Evolutionary conservation across 1,140 invertebrate genomes (phyloP).

Genomic region (Oedothorax gibbosus): DNA sequence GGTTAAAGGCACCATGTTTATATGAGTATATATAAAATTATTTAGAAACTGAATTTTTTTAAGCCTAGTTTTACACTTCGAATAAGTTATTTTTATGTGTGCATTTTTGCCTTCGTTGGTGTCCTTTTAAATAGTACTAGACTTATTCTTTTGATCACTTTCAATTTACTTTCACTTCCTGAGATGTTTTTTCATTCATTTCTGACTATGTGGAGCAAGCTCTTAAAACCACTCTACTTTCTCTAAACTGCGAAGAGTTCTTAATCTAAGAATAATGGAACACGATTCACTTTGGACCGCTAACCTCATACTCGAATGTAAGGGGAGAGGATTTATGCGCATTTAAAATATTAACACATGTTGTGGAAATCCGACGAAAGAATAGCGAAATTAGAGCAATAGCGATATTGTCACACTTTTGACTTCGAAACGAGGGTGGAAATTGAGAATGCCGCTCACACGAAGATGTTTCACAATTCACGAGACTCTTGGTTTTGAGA

Average conservation of each 20-base stretch:
- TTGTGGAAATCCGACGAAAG: constrained; percentile 3
- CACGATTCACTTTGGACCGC: constrained; percentile 16
- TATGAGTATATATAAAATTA: no score
- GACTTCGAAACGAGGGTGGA: neutral
- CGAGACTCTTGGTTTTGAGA: no score
- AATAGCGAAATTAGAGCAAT: constrained; percentile 13
- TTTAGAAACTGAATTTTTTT: no score
- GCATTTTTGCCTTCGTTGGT: no score
- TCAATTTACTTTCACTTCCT: no score
- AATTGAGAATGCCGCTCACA: neutral
- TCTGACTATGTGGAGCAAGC: constrained; percentile 6
- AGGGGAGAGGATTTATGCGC: constrained; percentile 7
- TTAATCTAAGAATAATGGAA: constrained; percentile 43
- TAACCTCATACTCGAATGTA: constrained; percentile 7
- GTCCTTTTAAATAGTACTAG: no score
- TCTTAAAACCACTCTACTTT: constrained; percentile 3
- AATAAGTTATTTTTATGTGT: no score
- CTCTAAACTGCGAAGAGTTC: neutral
- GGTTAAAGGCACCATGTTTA: no score
- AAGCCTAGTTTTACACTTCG: no score
- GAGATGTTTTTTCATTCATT: no score
- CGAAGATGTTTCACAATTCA: no score
- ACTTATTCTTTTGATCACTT: no score
- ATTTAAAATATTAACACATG: constrained; percentile 23
- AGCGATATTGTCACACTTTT: neutral